Evolutionary conservation across 1,140 invertebrate genomes (phyloP).

Genomic region (Lucilia sericata): DNA sequence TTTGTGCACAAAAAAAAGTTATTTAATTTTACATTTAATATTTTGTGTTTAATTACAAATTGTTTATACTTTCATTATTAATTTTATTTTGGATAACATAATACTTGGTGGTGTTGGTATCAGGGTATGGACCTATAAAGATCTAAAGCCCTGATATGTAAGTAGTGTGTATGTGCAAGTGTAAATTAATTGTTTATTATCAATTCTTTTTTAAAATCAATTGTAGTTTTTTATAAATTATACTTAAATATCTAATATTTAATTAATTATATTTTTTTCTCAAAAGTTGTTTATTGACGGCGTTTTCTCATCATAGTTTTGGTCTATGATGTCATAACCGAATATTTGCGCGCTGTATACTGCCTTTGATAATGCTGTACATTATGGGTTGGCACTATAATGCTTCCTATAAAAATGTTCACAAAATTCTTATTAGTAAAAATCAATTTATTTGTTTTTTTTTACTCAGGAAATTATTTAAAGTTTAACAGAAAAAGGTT

Average conservation of each 20-base stretch:
- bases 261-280: background rate
- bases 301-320: background rate
- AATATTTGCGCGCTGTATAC: constrained; percentile 65
- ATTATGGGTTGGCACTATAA: constrained; percentile 65
- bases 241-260: constrained; percentile 19
- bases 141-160: background rate
- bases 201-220: background rate
- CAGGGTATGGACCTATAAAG: background rate
- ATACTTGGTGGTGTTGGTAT: background rate
- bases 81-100: constrained; percentile 23
- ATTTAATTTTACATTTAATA: background rate
- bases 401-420: constrained; percentile 56
- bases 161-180: background rate
- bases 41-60: background rate
- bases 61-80: background rate
- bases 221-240: background rate
- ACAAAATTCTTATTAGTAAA: constrained; percentile 31
- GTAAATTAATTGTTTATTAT: background rate
- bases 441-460: background rate
- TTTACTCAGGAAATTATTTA: background rate
- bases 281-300: background rate
- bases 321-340: constrained; percentile 62
- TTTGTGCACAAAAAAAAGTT: too few species aligned
- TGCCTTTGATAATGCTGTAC: constrained; percentile 67
- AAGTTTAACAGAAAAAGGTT: background rate